Evolutionary conservation across 2,113 vertebrate species (phyloP).

Genomic region (Ciconia stormi): DNA sequence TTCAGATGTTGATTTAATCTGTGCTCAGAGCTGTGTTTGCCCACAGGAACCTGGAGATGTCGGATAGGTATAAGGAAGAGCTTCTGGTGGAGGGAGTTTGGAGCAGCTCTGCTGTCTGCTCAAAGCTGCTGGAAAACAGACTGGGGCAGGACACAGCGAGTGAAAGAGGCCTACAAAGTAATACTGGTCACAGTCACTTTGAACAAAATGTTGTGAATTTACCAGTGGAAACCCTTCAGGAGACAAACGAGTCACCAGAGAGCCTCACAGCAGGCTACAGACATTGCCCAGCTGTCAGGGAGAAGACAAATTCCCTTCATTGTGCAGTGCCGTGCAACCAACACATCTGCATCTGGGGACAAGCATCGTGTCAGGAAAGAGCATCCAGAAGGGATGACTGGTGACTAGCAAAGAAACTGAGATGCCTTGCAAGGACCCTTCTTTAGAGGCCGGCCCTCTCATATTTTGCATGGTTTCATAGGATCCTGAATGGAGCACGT

Average conservation of each 20-base stretch:
- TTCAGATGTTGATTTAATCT: neutral
- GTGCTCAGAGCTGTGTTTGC: neutral
- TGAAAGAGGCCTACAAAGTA: neutral
- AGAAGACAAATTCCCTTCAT: neutral
- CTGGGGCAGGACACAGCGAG: rapidly evolving
- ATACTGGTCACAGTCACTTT: neutral
- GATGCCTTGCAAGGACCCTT: neutral
- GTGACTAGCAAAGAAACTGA: neutral
- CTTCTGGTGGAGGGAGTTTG: neutral
- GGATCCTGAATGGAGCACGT: rapidly evolving
- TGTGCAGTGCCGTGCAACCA: neutral
- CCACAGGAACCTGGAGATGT: neutral
- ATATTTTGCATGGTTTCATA: neutral
- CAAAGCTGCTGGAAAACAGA: neutral
- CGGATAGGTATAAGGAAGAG: neutral
- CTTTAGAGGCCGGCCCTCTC: neutral
- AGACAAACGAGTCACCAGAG: neutral
- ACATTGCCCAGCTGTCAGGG: neutral
- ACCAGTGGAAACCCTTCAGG: neutral
- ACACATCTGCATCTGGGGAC: neutral
- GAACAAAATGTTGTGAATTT: neutral
- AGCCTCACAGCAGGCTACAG: neutral
- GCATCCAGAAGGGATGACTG: neutral
- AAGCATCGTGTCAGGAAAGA: neutral
- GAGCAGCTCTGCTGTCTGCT: neutral